Evolutionary conservation across 1,140 invertebrate genomes (phyloP), one percentile per base, ranked within the genome.

Genomic region (Berghia stephanieae): DNA sequence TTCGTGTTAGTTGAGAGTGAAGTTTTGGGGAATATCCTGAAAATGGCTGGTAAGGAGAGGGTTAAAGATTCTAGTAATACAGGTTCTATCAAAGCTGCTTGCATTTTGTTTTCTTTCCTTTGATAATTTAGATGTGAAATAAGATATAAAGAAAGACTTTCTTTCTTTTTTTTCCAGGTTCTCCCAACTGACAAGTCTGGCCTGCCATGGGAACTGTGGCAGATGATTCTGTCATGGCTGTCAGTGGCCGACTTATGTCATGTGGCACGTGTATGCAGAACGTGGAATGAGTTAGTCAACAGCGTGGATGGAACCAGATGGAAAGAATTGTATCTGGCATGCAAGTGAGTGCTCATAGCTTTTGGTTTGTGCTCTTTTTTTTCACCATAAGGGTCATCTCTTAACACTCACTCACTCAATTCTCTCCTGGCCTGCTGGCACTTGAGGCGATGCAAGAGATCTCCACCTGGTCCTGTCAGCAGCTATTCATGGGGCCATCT

Each of bases 131-230:
- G 67, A 57, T n/a, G 21, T 75, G 36, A 63, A 63, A 16, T 66
- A 57, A 6, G 73, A 75, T 27, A 63, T 42, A 8, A 67, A n/a
- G n/a, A n/a, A n/a, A n/a, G n/a, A n/a, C n/a, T n/a, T n/a, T n/a
- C n/a, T 16, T 34, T 68, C 40, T 71, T 16, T 36, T 71, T 34
- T 44, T 67, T 42, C 24, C 82, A 84, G 68, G 81, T 85, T 36
- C 66, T 84, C n/a, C 84, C 83, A 36, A 81, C 82, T 2, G 84
- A 87, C 71, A 86, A 85, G 66, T 78, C 81, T n/a, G 84, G 86
- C 1, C 75, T 87, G 24, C 86, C 86, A 31, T 82, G 80, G 81
- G 86, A 87, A 72, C 81, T 87, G 16, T 87, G 86, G 86, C 81
- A 84, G 57, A 84, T 87, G 21, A 85, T 87, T 44, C 78, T 87